Conservation (phyloP, 1,140 invertebrate species). For the Parapsyche elsis region DNA sequence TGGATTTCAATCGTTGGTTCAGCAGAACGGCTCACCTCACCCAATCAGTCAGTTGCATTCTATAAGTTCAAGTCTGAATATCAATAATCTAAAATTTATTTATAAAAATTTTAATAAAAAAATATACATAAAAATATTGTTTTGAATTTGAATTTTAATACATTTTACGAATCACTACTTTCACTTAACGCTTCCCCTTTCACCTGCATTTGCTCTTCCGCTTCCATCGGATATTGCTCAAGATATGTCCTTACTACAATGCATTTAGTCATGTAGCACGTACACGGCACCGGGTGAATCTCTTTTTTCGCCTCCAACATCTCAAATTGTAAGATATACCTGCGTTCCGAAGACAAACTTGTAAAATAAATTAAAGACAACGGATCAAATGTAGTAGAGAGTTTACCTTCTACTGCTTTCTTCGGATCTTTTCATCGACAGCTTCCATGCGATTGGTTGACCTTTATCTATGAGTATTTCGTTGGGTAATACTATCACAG, state of each 20-base stretch:
- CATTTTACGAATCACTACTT: no score
- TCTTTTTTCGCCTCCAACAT: conserved; percentile 76
- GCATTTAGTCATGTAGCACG: conserved; percentile 81
- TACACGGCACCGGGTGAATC: conserved; percentile 81
- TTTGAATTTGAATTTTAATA: background rate
- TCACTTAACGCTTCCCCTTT: background rate
- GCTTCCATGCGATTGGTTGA: conserved; percentile 76
- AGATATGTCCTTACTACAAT: conserved; percentile 76
- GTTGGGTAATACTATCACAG: conserved; percentile 80
- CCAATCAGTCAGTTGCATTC: conserved; percentile 65
- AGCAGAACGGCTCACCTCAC: conserved; percentile 67
- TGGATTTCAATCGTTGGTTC: conserved; percentile 83
- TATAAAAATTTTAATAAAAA: no score
- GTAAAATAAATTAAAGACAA: no score
- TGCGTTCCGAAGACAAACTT: conserved; percentile 54
- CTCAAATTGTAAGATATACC: conserved; percentile 77
- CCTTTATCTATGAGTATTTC: conserved; percentile 68
- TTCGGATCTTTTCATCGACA: conserved; percentile 68
- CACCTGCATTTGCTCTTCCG: background rate
- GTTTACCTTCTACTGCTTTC: conserved; percentile 49
- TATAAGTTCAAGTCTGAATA: conserved; percentile 44
- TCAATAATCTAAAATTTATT: background rate
- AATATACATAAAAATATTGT: background rate
- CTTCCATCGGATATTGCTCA: conserved; percentile 59
- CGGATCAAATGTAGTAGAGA: no score